Conservation (phyloP, 2,113 vertebrate genomes). For the Pseudopipra pipra region DNA sequence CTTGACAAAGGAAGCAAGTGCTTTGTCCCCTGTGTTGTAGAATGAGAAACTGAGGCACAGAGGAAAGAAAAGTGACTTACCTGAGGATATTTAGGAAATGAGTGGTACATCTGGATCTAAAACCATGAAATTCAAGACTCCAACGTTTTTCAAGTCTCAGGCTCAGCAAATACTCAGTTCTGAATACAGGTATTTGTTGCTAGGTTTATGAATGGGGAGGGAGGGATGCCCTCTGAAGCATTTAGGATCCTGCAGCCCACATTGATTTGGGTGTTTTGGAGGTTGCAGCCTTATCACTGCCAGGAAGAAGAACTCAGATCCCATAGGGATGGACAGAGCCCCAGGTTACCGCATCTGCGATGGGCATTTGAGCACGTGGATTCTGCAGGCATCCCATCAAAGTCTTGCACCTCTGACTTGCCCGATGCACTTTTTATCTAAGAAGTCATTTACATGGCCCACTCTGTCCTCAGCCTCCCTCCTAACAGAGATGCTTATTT, state of each 20-base stretch:
- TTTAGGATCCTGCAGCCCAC: neutral
- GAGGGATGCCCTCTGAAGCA: neutral
- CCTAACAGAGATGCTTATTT: neutral
- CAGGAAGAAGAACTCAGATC: neutral
- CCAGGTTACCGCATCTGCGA: neutral
- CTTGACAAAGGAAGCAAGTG: neutral
- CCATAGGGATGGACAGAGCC: neutral
- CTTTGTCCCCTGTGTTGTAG: neutral
- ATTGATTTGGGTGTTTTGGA: neutral
- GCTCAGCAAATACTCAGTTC: neutral
- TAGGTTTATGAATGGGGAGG: neutral
- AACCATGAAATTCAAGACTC: neutral
- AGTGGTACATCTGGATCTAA: neutral
- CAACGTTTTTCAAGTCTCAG: neutral
- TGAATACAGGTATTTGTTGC: neutral
- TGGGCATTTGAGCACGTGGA: accelerated
- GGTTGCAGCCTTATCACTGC: neutral
- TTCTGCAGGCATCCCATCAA: neutral
- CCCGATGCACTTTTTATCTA: neutral
- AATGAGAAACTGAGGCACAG: neutral
- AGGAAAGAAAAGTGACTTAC: neutral
- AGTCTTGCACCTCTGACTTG: neutral
- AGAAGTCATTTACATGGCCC: neutral
- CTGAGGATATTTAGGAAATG: neutral
- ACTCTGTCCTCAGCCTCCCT: neutral